Percentiles rank a stretch among this genome's conserved stretches.
phyloP scores from a whole-genome alignment of 1,140 invertebrate genomes.

The Drosophila pseudoobscura region DNA sequence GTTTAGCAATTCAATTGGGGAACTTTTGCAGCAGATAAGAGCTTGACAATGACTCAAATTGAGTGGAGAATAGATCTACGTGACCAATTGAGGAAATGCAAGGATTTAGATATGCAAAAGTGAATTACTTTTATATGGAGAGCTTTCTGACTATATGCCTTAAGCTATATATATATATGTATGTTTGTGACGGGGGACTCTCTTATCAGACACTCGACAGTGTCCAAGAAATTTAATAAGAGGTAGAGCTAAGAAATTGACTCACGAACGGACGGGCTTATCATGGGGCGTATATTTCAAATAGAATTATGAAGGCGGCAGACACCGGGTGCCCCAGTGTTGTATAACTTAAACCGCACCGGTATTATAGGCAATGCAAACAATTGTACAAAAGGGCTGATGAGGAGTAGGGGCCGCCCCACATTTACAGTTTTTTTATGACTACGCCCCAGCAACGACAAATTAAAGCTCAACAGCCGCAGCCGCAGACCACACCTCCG shows the following conservation, averaged over 20 bases:
- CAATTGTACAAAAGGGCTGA: not conserved
- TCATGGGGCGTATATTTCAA: slow-evolving; percentile 2
- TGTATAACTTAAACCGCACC: slow-evolving; percentile 12
- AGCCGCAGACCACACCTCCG: no score
- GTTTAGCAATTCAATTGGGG: slow-evolving; percentile 25
- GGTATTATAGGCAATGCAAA: slow-evolving; percentile 10
- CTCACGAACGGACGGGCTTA: slow-evolving; percentile 17
- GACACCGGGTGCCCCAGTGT: slow-evolving; percentile 11
- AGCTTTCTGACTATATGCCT: not conserved
- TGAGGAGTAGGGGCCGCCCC: not conserved
- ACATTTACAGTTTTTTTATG: slow-evolving; percentile 34
- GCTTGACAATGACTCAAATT: slow-evolving; percentile 24
- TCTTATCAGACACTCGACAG: slow-evolving; percentile 29
- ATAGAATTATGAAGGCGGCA: not conserved
- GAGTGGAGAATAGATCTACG: slow-evolving; percentile 46
- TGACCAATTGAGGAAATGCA: slow-evolving; percentile 55
- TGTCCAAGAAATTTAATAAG: not conserved
- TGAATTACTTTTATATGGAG: no score
- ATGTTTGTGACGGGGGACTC: not conserved
- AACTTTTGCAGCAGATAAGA: slow-evolving; percentile 11
- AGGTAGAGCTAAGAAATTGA: slow-evolving; percentile 19
- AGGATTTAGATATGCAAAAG: not conserved
- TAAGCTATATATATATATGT: not conserved
- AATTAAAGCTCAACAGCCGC: not conserved
- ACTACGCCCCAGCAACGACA: slow-evolving; percentile 59